A percentile compares a stretch with the other conserved stretches of the same genome.
phyloP scores from a whole-genome alignment of 1,140 invertebrate genomes.

The Amyelois transitella region DNA sequence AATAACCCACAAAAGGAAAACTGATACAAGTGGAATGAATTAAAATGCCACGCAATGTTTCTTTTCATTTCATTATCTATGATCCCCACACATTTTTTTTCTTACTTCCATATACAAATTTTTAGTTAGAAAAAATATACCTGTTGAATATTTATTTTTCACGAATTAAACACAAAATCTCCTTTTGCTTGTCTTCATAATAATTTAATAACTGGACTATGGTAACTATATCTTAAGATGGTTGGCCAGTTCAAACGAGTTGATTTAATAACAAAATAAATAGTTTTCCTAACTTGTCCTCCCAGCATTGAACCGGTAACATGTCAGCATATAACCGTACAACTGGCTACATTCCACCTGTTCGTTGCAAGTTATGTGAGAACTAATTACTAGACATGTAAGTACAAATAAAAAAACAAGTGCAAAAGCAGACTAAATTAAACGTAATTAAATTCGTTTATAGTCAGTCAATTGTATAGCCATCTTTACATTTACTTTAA shows the following conservation, averaged over 20 bases:
- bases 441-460: too few species aligned
- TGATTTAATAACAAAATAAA: not conserved
- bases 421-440: too few species aligned
- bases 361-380: not conserved
- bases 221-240: not conserved
- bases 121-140: too few species aligned
- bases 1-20: constrained; percentile 24
- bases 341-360: constrained; percentile 16
- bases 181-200: too few species aligned
- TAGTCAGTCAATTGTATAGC: too few species aligned
- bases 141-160: too few species aligned
- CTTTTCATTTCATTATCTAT: not conserved
- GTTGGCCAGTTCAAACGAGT: not conserved
- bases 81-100: not conserved
- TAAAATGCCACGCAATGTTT: not conserved
- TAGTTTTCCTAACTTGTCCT: not conserved
- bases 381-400: not conserved
- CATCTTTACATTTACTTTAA: not conserved
- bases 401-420: too few species aligned
- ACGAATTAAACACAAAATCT: too few species aligned
- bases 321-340: not conserved
- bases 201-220: too few species aligned
- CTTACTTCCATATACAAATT: too few species aligned
- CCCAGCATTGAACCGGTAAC: not conserved
- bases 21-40: not conserved